Conservation (phyloP, 2,888 invertebrate species). For the Melanotus villosus region DNA sequence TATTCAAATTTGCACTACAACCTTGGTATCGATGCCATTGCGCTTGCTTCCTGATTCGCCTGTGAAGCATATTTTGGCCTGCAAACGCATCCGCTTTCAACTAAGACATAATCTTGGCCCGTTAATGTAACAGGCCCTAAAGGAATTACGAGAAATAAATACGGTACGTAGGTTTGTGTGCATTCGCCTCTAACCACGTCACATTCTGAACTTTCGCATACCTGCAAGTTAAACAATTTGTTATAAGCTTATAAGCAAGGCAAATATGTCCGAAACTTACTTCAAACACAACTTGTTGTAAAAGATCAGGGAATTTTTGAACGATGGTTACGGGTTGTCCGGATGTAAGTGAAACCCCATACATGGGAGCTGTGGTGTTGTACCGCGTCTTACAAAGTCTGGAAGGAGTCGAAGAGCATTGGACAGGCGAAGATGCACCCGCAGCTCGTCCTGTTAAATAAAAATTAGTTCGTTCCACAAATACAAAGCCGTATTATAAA, state of each 20-base stretch:
- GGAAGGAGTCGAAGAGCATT: conserved; percentile 74
- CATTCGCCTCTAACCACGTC: conserved; percentile 91
- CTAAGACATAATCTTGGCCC: conserved; percentile 94
- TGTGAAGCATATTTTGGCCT: conserved; percentile 70
- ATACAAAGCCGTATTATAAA: not conserved
- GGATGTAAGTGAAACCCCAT: conserved; percentile 93
- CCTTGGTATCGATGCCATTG: conserved; percentile 65
- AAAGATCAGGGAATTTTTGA: conserved; percentile 92
- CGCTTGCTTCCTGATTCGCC: conserved; percentile 63
- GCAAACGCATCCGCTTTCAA: conserved; percentile 95
- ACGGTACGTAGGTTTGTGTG: conserved; percentile 93
- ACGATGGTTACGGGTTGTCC: conserved; percentile 95
- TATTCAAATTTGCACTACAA: conserved; percentile 54
- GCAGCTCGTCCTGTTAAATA: conserved; percentile 36
- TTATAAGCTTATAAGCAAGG: no score
- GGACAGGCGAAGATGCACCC: conserved; percentile 59
- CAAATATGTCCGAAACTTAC: no score
- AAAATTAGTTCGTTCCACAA: not conserved
- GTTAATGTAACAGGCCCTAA: conserved; percentile 91
- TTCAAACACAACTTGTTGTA: conserved; percentile 94
- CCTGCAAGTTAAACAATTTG: conserved; percentile 71
- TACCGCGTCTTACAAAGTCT: conserved; percentile 90
- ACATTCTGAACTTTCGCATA: conserved; percentile 82
- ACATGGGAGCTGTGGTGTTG: conserved; percentile 95
- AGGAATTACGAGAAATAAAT: conserved; percentile 91